Evolutionary conservation across 2,888 invertebrate genomes (phyloP), one percentile per base, ranked within the genome.

Genomic region (Troides oblongomaculatus): DNA sequence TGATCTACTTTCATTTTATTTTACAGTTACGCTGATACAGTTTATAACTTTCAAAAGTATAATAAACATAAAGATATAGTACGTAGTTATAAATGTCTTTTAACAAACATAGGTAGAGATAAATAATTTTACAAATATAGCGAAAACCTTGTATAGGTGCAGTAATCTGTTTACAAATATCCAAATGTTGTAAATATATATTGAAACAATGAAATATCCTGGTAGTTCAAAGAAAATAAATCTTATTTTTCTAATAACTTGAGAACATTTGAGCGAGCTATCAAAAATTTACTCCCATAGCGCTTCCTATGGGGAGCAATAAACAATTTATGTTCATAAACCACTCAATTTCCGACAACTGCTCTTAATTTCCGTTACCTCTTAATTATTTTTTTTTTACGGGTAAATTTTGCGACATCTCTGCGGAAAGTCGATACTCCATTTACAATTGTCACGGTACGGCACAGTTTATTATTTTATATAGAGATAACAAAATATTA

Each of bases 281-380:
- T 43, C 46, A 62, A 62, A 57, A 30, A 58, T 68, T 61, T 56
- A 53, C 39, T 18, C 50, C 39, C 53, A 50, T 60, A 62, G 25
- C 64, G 64, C 60, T 68, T 60, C 63, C 39, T 68, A 64, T 63
- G 25, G 60, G 59, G 25, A 46, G 65, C 53, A 65, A 65, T 69
- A 65, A 69, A 69, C 69, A 62, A 69, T 64, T 69, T 69, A 69
- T 62, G 72, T 72, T 74, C 64, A 69, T 64, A 71, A 30, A 62
- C 63, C 69, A 68, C 72, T 70, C 72, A 72, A 74, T 74, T 72
- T 74, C 74, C 74, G 72, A 68, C 63, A 66, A 65, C 59, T 64
- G 64, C 56, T 66, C 64, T 72, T 73, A 72, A 74, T 74, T 73
- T 74, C 74, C 74, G 73, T 17, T 50, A n/a, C 39, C 58, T 66